Evolutionary conservation across 2,113 vertebrate species (phyloP), one percentile per base, ranked within the genome.

Genomic region (Myanophis thanlyinensis): DNA sequence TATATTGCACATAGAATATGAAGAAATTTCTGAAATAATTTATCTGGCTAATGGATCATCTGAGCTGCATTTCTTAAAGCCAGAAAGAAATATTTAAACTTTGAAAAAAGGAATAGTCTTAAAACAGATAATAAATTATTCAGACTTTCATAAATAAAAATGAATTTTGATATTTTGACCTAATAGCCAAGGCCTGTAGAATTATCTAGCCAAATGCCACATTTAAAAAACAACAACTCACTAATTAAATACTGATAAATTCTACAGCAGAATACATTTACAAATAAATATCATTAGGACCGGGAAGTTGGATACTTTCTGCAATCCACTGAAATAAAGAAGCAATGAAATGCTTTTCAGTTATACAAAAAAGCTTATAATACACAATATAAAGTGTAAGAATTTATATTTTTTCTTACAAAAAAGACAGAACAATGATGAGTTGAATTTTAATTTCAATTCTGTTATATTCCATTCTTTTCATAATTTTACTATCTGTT

Each of bases 321-420:
- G 48, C 9, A 27, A 53, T 5, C 20, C 15, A 85, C 4, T 84
- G 67, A 13, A 85, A 13, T 8, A 18, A 18, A 46, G 30, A 23
- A 80, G 20, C 48, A 13, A 23, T 47, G 47, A 51, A 80, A 47
- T 44, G 22, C 47, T 51, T 67, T 62, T 40, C n/a, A 13, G 25
- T 30, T 48, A n/a, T 52, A 51, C 23, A 53, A 84, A 90, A 44
- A 44, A 80, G 9, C 67, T 80, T 80, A 80, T 80, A 40, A 18
- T 18, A 40, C 13, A 20, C 15, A 80, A 35, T 80, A 40, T 40
- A 86, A 89, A 93, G 91, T 94, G 92, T 0, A 44, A 84, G 87
- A 53, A 80, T 48, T 94, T 91, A 80, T 94, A 91, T 88, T 44
- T n/a, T 30, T 96, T 92, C 84, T 92, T 94, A 53, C 1, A 93